phyloP scores from a whole-genome alignment of 2,113 vertebrate genomes.

The Varanus salvator region DNA sequence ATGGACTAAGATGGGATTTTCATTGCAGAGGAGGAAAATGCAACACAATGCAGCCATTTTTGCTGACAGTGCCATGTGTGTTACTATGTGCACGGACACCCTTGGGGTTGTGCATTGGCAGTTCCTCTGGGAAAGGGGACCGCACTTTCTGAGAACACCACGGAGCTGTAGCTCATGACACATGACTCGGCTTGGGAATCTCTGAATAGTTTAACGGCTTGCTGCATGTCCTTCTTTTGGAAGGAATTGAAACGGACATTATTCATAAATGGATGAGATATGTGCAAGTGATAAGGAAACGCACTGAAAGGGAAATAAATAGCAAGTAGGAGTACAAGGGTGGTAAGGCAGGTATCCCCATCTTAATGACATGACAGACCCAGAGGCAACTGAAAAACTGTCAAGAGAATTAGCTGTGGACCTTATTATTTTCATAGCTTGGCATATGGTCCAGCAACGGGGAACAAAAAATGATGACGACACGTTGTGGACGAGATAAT shows the following conservation, averaged over 20 bases:
- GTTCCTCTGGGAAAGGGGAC: background rate
- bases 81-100: background rate
- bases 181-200: conserved; percentile 22
- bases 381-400: conserved; percentile 44
- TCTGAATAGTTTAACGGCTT: conserved; percentile 25
- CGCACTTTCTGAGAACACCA: conserved; percentile 26
- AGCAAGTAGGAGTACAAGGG: conserved; percentile 25
- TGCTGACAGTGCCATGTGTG: background rate
- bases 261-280: conserved; percentile 46
- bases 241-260: conserved; percentile 45
- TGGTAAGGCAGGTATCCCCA: conserved; percentile 26
- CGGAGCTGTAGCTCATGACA: conserved; percentile 36
- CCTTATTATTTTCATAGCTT: conserved; percentile 35
- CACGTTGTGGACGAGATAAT: conserved; percentile 17
- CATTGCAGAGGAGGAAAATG: background rate
- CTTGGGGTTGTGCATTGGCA: background rate
- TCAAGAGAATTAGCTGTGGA: conserved; percentile 42
- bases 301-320: conserved; percentile 50
- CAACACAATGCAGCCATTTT: background rate
- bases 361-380: conserved; percentile 4
- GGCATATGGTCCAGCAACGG: background rate
- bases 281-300: conserved; percentile 49
- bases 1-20: background rate
- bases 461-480: conserved; percentile 27
- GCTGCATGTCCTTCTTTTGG: conserved; percentile 15